Conservation (phyloP, 2,888 invertebrate species). For the Macroteleia sp. region DNA sequence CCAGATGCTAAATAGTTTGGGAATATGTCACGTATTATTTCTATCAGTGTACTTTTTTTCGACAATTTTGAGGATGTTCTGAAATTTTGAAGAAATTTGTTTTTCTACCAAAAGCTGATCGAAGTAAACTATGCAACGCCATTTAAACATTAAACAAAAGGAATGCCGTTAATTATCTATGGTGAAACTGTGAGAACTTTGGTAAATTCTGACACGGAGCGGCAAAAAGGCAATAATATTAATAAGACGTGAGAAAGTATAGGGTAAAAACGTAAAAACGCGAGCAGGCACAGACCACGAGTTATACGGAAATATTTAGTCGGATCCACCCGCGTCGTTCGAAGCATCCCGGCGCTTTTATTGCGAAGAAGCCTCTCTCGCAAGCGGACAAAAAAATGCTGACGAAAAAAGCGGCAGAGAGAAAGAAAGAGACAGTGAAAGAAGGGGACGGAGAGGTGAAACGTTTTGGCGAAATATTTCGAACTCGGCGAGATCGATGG, state of each 20-base stretch:
- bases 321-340: conserved; percentile 41
- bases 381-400: conserved; percentile 31
- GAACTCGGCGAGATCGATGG: conserved; percentile 78
- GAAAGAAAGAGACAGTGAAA: too few species aligned
- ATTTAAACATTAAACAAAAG: conserved; percentile 20
- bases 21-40: too few species aligned
- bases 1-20: too few species aligned
- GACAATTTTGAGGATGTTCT: too few species aligned
- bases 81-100: too few species aligned
- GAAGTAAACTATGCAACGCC: too few species aligned
- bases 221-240: conserved; percentile 44
- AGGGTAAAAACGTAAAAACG: conserved; percentile 6
- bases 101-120: too few species aligned
- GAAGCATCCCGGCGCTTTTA: conserved; percentile 45
- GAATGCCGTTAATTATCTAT: conserved; percentile 19
- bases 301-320: conserved; percentile 36
- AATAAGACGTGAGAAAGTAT: conserved; percentile 20
- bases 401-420: conserved; percentile 37
- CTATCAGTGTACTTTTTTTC: too few species aligned
- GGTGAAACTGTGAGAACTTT: conserved; percentile 43
- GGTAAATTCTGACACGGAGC: too few species aligned
- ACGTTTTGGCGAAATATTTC: conserved; percentile 65
- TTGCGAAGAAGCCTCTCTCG: conserved; percentile 53
- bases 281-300: too few species aligned
- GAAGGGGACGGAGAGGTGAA: conserved; percentile 10